Conservation (phyloP, 2,888 invertebrate genomes). For the Palloptera scutellata region DNA sequence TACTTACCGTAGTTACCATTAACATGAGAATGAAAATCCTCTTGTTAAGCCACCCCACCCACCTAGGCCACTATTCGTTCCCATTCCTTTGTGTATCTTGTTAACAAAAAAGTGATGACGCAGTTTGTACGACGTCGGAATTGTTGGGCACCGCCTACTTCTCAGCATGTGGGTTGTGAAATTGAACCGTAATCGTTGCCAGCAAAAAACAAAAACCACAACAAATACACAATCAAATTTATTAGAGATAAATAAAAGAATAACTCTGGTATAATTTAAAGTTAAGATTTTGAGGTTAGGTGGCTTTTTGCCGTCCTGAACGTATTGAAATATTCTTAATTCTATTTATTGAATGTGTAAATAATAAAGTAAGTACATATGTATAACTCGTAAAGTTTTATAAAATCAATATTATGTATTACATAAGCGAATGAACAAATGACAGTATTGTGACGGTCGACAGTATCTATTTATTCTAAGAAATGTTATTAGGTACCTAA, state of each 20-base stretch:
- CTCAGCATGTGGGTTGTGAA: conserved; percentile 42
- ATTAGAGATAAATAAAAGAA: conserved; percentile 9
- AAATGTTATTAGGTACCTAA: no score
- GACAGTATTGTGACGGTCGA: no score
- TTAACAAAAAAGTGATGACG: conserved; percentile 34
- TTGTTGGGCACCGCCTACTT: conserved; percentile 43
- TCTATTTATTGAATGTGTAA: no score
- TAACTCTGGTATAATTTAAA: background rate
- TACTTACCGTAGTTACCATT: no score
- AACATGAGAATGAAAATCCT: conserved; percentile 1
- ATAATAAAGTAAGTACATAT: no score
- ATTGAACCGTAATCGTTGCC: conserved; percentile 44
- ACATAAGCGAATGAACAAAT: no score
- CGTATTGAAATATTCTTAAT: no score
- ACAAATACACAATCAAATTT: conserved; percentile 16
- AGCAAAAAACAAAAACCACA: conserved; percentile 33
- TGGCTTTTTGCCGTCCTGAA: no score
- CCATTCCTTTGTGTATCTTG: background rate
- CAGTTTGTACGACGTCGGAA: conserved; percentile 28
- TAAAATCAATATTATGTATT: no score
- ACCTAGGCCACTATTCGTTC: background rate
- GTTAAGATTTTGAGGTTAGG: background rate
- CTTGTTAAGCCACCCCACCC: conserved; percentile 11
- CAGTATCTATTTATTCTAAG: no score
- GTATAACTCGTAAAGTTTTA: no score